Conservation (phyloP, 37 sponge, comb jelly and placozoan genomes). For the Hexactinellida sp. region DNA sequence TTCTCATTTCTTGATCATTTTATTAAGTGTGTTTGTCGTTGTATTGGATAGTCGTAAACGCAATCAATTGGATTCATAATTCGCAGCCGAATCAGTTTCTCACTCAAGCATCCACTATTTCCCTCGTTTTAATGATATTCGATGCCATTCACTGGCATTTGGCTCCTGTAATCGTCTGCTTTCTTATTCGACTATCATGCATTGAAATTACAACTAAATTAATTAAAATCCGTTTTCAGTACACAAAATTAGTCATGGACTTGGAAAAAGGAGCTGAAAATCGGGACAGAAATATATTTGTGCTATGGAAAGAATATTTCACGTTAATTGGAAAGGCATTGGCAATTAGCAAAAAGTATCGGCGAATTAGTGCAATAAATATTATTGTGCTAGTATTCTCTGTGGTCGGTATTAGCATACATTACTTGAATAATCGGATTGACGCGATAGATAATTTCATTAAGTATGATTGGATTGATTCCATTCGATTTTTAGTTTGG, state of each 20-base stretch:
- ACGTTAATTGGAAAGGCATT: not conserved
- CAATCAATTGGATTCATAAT: not conserved
- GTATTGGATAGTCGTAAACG: not conserved
- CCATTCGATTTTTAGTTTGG: not conserved
- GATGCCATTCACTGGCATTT: not conserved
- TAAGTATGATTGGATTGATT: not conserved
- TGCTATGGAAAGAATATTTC: not conserved
- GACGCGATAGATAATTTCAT: not conserved
- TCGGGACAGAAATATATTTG: not conserved
- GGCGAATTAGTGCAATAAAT: not conserved
- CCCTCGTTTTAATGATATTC: not conserved
- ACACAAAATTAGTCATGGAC: not conserved
- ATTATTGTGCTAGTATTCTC: not conserved
- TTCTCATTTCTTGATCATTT: not conserved
- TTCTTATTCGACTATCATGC: not conserved
- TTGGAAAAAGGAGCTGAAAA: not conserved
- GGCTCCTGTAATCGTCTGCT: not conserved
- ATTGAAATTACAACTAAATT: not conserved
- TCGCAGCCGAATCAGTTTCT: not conserved
- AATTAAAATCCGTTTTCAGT: not conserved
- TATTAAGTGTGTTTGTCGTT: not conserved
- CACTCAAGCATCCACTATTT: not conserved
- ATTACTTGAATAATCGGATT: not conserved
- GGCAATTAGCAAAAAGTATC: not conserved
- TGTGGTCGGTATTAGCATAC: not conserved